These are phyloP conservation scores for Pangasianodon hypophthalmus DNA, from an alignment of 2,113 vertebrate species.

Conservation along the genomic window DNA sequence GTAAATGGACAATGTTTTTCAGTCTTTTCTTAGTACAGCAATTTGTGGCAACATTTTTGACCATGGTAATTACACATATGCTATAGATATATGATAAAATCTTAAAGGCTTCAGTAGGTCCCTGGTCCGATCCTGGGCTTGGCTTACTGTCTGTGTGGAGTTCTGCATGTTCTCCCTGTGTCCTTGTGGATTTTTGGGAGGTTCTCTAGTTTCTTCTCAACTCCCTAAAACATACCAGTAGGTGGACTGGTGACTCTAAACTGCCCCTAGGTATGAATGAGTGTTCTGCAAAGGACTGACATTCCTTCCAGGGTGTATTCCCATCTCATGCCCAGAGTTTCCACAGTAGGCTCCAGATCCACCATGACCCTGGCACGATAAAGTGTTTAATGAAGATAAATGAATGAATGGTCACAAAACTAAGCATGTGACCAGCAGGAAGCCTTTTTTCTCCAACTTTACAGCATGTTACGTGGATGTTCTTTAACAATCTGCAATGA, in stretches of 20 bases:
- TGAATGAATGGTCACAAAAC: too few species aligned
- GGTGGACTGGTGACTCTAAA: background rate
- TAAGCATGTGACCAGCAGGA: too few species aligned
- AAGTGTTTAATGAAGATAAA: too few species aligned
- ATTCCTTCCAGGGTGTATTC: too few species aligned
- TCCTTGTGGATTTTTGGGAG: background rate
- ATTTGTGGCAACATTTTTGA: background rate
- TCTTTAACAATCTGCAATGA: too few species aligned
- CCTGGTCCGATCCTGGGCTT: background rate
- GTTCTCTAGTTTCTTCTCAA: background rate
- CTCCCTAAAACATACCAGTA: background rate
- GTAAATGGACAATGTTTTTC: background rate
- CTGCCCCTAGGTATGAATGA: too few species aligned
- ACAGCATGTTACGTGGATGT: too few species aligned
- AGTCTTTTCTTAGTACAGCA: background rate
- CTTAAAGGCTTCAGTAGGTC: background rate
- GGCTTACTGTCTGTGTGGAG: background rate
- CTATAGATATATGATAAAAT: background rate
- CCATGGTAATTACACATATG: background rate
- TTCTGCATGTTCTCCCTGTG: background rate
- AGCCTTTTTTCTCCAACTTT: too few species aligned
- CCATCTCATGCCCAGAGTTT: too few species aligned
- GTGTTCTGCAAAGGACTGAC: too few species aligned
- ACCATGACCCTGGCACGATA: too few species aligned
- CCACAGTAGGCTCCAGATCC: too few species aligned